Evolutionary conservation across 2,888 invertebrate species (phyloP).

Genomic region (Ormia ochracea): DNA sequence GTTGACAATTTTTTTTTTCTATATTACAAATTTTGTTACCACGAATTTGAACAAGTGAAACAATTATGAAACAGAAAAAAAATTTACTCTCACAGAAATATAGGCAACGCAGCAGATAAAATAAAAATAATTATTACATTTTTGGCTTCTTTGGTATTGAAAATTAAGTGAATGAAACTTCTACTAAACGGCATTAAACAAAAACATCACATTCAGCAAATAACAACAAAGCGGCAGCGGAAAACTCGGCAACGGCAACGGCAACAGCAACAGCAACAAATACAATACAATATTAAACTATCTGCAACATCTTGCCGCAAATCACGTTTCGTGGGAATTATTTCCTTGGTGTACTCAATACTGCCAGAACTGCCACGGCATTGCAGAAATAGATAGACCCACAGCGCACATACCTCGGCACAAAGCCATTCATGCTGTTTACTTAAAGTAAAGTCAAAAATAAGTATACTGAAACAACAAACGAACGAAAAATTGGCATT

Average conservation of each 20-base stretch:
- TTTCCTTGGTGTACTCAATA: constrained; percentile 51
- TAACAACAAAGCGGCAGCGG: constrained; percentile 33
- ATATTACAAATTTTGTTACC: neutral
- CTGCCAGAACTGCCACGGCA: constrained; percentile 44
- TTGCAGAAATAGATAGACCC: constrained; percentile 35
- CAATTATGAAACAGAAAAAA: neutral
- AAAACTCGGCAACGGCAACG: constrained; percentile 44
- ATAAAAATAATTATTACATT: neutral
- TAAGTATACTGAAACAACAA: constrained; percentile 30
- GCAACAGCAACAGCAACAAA: too few relatives aligned
- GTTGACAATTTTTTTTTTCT: constrained; percentile 26
- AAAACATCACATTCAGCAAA: constrained; percentile 32
- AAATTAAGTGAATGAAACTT: constrained; percentile 30
- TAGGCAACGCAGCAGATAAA: constrained; percentile 13
- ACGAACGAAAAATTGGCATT: constrained; percentile 50
- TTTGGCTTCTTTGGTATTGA: constrained; percentile 3
- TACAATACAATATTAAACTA: constrained; percentile 27
- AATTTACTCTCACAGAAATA: neutral
- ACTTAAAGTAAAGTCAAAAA: constrained; percentile 34
- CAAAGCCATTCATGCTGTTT: neutral
- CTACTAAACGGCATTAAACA: constrained; percentile 24
- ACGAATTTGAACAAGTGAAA: constrained; percentile 2
- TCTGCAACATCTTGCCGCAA: constrained; percentile 58
- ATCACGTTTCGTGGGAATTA: constrained; percentile 65
- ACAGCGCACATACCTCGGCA: constrained; percentile 1